Evolutionary conservation across 2,888 invertebrate genomes (phyloP).

Genomic region (Acheta domesticus): DNA sequence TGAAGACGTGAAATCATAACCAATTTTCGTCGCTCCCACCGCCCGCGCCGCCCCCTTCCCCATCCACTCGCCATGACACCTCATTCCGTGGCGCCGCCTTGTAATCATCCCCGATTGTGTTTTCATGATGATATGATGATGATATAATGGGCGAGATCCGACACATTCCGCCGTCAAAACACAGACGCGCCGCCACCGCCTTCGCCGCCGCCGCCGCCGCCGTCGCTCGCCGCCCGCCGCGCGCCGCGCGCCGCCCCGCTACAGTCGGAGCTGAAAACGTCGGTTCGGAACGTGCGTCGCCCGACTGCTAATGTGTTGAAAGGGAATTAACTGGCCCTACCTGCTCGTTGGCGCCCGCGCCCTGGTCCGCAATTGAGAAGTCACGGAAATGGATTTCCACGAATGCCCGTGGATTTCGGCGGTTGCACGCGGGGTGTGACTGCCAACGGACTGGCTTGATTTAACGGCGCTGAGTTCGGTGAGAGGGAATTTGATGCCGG

Average conservation of each 20-base stretch:
- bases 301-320: background rate
- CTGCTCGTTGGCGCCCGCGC: conserved; percentile 7
- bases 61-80: conserved; percentile 29
- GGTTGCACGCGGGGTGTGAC: too few species aligned
- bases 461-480: too few species aligned
- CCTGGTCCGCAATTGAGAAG: background rate
- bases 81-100: conserved; percentile 45
- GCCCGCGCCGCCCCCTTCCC: background rate
- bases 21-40: conserved; percentile 28
- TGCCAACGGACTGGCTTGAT: too few species aligned
- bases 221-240: background rate
- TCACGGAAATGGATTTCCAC: background rate
- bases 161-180: conserved; percentile 47
- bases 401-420: too few species aligned
- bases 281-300: background rate
- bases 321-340: conserved; percentile 9
- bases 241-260: background rate
- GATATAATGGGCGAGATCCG: conserved; percentile 50
- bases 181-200: conserved; percentile 20
- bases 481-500: too few species aligned
- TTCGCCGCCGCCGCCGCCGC: background rate
- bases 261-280: background rate
- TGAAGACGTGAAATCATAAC: conserved; percentile 31
- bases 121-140: conserved; percentile 51
- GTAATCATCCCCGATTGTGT: conserved; percentile 52